These are phyloP conservation scores for Apolygus lucorum DNA, from an alignment of 1,140 invertebrate genomes.

Conservation along the genomic window DNA sequence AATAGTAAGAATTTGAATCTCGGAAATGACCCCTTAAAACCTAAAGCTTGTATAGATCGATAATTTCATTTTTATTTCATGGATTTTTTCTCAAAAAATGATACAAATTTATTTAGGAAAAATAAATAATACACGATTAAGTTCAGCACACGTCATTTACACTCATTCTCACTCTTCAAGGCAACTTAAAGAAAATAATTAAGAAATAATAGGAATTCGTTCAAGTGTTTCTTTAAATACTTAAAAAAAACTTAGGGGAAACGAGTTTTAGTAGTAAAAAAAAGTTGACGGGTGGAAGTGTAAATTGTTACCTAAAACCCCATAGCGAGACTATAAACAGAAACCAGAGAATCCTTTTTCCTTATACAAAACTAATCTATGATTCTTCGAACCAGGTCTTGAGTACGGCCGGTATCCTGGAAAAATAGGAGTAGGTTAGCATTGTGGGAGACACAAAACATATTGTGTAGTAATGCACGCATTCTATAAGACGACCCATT, in stretches of 20 bases:
- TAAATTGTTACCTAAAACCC: background rate
- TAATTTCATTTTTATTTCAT: too few species aligned
- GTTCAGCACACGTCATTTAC: background rate
- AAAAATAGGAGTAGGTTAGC: background rate
- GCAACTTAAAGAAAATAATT: background rate
- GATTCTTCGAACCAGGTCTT: background rate
- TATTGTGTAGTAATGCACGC: too few species aligned
- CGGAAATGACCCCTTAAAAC: too few species aligned
- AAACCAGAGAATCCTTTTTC: slow-evolving; percentile 5
- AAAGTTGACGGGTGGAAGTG: background rate
- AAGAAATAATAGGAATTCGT: slow-evolving; percentile 14
- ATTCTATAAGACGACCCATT: too few species aligned
- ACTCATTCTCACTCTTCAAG: background rate
- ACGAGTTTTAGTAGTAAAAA: background rate
- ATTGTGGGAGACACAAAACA: too few species aligned
- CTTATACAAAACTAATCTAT: slow-evolving; percentile 11
- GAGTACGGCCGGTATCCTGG: background rate
- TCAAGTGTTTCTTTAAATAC: background rate
- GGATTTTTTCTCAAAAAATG: background rate
- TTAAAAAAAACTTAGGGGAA: background rate
- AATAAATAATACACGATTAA: slow-evolving; percentile 9
- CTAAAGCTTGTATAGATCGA: too few species aligned
- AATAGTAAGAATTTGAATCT: background rate
- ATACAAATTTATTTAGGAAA: background rate
- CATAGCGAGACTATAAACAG: background rate